Base-by-base conservation (phyloP, 2,888 invertebrate genomes). In the Caenorhabditis uteleia region DNA sequence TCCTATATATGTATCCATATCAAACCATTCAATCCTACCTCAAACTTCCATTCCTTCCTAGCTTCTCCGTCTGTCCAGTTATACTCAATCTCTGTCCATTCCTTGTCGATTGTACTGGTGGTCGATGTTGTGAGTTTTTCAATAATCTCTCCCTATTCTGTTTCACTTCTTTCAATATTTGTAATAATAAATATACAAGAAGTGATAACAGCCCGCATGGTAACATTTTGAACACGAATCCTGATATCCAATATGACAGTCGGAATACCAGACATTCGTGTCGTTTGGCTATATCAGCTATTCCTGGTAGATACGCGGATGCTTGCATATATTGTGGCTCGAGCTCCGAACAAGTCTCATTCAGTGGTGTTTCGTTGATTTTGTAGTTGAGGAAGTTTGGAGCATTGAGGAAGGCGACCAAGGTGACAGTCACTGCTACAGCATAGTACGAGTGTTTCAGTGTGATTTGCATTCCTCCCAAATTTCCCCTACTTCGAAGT, bases 141-240 rank as follows among this genome's bases (percentile, higher is more conserved):
- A 64, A 45, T 25, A 57, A 46, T 10, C 64, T 46, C 42, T 62
- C 56, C 4, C 62, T 56, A 44, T 62, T 62, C 46, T 62, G 56
- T 55, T 79, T 75, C 31, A 82, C 81, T 71, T 75, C 73, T 39
- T 56, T 55, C 23, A 86, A 84, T 27, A 85, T 85, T 21, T 80
- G 70, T 27, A 86, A 80, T 4, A 86, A 80, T 10, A 85, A 76
- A 46, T 84, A 81, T 25, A 86, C 86, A 48, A 86, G 78, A 6
- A 84, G 71, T 0, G 85, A 84, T 26, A 86, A 81, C 65, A 85
- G 74, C 27, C 83, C 71, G 65, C 86, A 86, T 0, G 86, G 86
- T 2, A 86, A 74, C 26, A 82, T 44, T 46, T 82, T 82, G 71
- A 82, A 82, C 23, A 81, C 74, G 14, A 74, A 54, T 10, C 82